A percentile compares a stretch with the other conserved stretches of the same genome.
These are phyloP conservation scores for Netelia fuscicornis DNA, from an alignment of 2,888 invertebrate species.

Conservation along the genomic window DNA sequence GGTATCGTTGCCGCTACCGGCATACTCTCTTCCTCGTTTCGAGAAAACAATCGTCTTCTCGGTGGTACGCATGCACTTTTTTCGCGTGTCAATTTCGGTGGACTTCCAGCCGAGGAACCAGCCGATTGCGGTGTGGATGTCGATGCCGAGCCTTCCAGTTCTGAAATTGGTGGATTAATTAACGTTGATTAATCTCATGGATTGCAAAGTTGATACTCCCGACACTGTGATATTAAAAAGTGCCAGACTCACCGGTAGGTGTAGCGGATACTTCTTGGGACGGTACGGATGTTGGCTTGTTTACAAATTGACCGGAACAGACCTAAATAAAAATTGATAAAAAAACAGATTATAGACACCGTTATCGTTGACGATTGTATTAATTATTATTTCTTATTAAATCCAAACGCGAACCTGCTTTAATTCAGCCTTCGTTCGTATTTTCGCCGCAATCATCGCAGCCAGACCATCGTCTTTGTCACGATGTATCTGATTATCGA, in stretches of 20 bases:
- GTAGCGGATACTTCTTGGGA: conserved; percentile 76
- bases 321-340: conserved; percentile 72
- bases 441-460: conserved; percentile 89
- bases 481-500: conserved; percentile 81
- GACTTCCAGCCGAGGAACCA: conserved; percentile 83
- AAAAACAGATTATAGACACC: conserved; percentile 10
- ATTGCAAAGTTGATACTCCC: background rate
- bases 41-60: conserved; percentile 87
- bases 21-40: conserved; percentile 86
- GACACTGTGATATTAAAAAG: conserved; percentile 22
- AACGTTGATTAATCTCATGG: background rate
- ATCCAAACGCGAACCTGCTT: conserved; percentile 85
- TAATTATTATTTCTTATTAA: background rate
- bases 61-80: conserved; percentile 82
- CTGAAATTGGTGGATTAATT: conserved; percentile 42
- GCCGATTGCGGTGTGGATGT: conserved; percentile 80
- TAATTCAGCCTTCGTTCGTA: conserved; percentile 94
- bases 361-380: background rate
- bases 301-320: conserved; percentile 78
- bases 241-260: conserved; percentile 77
- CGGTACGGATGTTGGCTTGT: conserved; percentile 74
- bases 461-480: conserved; percentile 87
- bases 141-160: conserved; percentile 75
- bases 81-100: conserved; percentile 85
- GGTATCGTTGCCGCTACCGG: conserved; percentile 76